Conservation (phyloP, 2,888 invertebrate species). For the Himalopsyche tibetana region DNA sequence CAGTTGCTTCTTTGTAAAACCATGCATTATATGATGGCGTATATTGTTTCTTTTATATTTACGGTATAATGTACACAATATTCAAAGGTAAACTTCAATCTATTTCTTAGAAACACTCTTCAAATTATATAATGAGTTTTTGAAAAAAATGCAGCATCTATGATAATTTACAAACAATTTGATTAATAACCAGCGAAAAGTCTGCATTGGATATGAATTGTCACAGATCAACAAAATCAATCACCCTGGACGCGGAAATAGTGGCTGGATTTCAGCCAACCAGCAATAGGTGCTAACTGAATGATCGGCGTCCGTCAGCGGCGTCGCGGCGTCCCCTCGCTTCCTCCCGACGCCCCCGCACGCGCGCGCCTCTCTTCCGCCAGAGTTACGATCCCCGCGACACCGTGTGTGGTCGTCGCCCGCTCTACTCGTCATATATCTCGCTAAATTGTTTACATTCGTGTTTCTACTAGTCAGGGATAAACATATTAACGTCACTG, state of each 20-base stretch:
- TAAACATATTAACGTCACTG: conserved; percentile 61
- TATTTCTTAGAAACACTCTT: too few relatives aligned
- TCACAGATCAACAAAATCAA: conserved; percentile 37
- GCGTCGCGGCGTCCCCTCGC: conserved; percentile 33
- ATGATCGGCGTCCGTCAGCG: conserved; percentile 62
- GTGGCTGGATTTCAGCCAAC: conserved; percentile 35
- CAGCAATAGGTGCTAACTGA: conserved; percentile 65
- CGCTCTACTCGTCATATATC: conserved; percentile 46
- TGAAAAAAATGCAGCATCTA: too few relatives aligned
- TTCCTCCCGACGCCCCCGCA: not conserved
- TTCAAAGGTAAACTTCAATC: too few relatives aligned
- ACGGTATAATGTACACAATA: too few relatives aligned
- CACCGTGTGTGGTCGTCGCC: conserved; percentile 60
- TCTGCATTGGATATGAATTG: not conserved
- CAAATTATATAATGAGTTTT: too few relatives aligned
- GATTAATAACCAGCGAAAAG: not conserved
- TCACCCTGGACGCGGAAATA: conserved; percentile 40
- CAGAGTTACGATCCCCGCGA: conserved; percentile 36
- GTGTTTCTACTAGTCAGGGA: conserved; percentile 45
- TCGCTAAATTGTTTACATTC: conserved; percentile 63
- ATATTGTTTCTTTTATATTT: too few relatives aligned
- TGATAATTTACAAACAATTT: not conserved
- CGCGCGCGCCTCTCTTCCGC: not conserved
- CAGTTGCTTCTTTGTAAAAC: too few relatives aligned
- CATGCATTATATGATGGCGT: too few relatives aligned